Conservation (phyloP, 2,797 vertebrate species). For the Lutjanus campechanus region DNA sequence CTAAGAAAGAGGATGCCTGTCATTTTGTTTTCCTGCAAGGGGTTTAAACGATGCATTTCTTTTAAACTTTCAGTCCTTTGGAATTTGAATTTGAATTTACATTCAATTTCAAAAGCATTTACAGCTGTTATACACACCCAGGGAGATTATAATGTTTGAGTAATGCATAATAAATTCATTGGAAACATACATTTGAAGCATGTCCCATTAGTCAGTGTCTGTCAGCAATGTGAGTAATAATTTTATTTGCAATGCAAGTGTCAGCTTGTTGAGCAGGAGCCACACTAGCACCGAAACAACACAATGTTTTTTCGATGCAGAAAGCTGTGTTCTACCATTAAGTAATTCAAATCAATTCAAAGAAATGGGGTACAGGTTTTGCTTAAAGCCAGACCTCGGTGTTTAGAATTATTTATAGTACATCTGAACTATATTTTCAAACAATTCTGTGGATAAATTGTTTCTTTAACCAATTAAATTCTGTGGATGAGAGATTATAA, state of each 20-base stretch:
- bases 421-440: slow-evolving; percentile 37
- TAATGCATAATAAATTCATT: neutral
- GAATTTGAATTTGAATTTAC: neutral
- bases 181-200: slow-evolving; percentile 3
- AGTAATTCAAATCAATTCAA: slow-evolving; percentile 45
- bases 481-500: slow-evolving; percentile 38
- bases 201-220: slow-evolving; percentile 25
- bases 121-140: neutral
- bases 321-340: slow-evolving; percentile 38
- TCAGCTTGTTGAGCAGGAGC: slow-evolving; percentile 46
- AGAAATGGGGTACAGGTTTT: slow-evolving; percentile 36
- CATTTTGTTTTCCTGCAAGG: neutral
- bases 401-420: slow-evolving; percentile 39
- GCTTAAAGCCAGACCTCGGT: slow-evolving; percentile 35
- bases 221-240: slow-evolving; percentile 32
- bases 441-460: slow-evolving; percentile 34
- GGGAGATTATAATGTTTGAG: neutral
- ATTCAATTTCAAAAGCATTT: neutral
- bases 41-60: neutral
- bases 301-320: slow-evolving; percentile 10
- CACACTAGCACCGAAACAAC: slow-evolving; percentile 34
- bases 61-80: no score
- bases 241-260: slow-evolving; percentile 40
- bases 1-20: neutral
- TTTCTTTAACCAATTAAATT: slow-evolving; percentile 45